Conservation (phyloP, 2,113 vertebrate species). For the Orcinus orca region DNA sequence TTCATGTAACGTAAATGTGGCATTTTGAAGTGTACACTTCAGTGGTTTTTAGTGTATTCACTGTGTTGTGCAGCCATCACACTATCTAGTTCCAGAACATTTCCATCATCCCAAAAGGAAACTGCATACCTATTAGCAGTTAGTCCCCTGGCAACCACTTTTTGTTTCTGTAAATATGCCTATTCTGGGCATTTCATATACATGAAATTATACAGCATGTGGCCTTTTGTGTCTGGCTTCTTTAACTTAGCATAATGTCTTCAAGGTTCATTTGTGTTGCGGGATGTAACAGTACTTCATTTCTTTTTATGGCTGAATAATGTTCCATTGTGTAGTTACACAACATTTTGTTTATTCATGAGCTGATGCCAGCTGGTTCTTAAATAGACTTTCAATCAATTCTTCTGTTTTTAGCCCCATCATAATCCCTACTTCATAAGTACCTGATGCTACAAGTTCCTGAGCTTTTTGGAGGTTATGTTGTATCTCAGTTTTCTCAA, state of each 20-base stretch:
- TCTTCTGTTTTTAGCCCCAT: not conserved
- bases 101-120: not conserved
- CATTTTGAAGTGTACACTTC: not conserved
- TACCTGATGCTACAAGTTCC: not conserved
- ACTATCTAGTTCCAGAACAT: not conserved
- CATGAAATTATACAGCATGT: not conserved
- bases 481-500: not conserved
- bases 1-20: not conserved
- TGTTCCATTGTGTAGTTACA: not conserved
- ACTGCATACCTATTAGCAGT: not conserved
- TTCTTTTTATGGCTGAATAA: not conserved
- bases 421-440: not conserved
- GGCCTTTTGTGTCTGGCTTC: not conserved
- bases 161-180: not conserved
- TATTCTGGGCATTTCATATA: not conserved
- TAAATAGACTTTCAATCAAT: not conserved
- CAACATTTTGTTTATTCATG: not conserved
- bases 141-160: not conserved
- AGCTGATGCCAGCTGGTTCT: not conserved
- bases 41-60: not conserved
- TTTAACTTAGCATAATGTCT: constrained; percentile 15
- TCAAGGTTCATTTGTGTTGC: not conserved
- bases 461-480: not conserved
- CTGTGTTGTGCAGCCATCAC: not conserved
- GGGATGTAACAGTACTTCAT: not conserved